phyloP scores from a whole-genome alignment of 2,888 invertebrate species.

The Drosophila engyochracea region DNA sequence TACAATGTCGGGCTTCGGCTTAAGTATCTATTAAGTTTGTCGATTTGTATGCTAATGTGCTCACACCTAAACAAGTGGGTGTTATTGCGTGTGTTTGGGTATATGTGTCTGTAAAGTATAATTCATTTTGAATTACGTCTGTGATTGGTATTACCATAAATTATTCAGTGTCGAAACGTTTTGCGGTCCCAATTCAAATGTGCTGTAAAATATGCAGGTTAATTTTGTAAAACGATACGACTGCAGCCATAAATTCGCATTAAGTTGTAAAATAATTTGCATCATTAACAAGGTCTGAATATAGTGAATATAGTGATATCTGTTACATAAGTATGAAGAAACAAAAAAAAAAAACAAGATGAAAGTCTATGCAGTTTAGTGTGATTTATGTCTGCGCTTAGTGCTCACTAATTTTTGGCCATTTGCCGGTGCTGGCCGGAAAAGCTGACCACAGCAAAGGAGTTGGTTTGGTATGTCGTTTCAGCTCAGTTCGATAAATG shows the following conservation, averaged over 20 bases:
- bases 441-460: slow-evolving; percentile 59
- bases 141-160: slow-evolving; percentile 69
- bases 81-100: slow-evolving; percentile 13
- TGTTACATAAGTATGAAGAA: slow-evolving; percentile 5
- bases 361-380: slow-evolving; percentile 18
- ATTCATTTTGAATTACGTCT: slow-evolving; percentile 54
- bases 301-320: slow-evolving; percentile 24
- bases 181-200: slow-evolving; percentile 63
- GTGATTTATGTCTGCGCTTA: slow-evolving; percentile 47
- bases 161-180: slow-evolving; percentile 66
- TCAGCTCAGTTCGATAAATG: slow-evolving; percentile 31
- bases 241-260: slow-evolving; percentile 69
- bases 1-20: slow-evolving; percentile 26
- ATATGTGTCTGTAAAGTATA: slow-evolving; percentile 37
- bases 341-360: not conserved
- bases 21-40: slow-evolving; percentile 60
- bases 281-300: slow-evolving; percentile 34
- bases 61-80: slow-evolving; percentile 16
- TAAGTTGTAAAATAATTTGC: slow-evolving; percentile 62
- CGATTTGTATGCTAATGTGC: slow-evolving; percentile 56
- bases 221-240: slow-evolving; percentile 49
- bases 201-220: slow-evolving; percentile 63
- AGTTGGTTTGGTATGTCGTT: slow-evolving; percentile 23
- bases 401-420: slow-evolving; percentile 60
- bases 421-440: slow-evolving; percentile 40